These are phyloP conservation scores for Sicus ferrugineus DNA, from an alignment of 2,888 invertebrate species.

Conservation along the genomic window DNA sequence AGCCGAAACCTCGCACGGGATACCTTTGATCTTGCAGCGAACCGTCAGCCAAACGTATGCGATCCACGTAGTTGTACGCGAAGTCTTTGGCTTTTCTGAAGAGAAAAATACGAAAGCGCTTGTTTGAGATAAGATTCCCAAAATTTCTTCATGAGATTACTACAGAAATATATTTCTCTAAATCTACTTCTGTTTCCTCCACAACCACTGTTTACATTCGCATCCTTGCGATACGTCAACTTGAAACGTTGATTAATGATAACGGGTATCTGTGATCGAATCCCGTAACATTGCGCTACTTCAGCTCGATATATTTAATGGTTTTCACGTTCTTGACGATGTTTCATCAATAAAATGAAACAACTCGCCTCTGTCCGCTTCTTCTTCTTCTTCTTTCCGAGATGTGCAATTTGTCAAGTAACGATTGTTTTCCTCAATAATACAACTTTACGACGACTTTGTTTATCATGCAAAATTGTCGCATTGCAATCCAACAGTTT, in stretches of 20 bases:
- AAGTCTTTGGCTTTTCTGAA: conserved; percentile 58
- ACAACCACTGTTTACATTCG: too few relatives aligned
- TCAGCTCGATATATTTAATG: too few relatives aligned
- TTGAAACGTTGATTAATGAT: neutral
- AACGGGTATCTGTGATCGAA: neutral
- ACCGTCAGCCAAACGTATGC: conserved; percentile 61
- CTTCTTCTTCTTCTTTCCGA: too few relatives aligned
- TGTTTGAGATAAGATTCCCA: neutral
- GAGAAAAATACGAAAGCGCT: neutral
- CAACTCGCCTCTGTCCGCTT: too few relatives aligned
- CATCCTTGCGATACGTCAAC: neutral
- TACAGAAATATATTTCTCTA: neutral
- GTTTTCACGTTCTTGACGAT: too few relatives aligned
- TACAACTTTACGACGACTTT: too few relatives aligned
- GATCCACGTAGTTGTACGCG: conserved; percentile 64
- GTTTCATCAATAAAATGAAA: too few relatives aligned
- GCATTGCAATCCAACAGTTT: too few relatives aligned
- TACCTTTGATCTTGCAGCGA: conserved; percentile 52
- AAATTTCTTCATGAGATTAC: neutral
- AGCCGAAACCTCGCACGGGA: conserved; percentile 61
- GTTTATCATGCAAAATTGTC: too few relatives aligned
- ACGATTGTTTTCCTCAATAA: too few relatives aligned
- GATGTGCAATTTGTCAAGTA: too few relatives aligned
- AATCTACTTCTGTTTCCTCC: neutral
- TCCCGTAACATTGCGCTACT: neutral